A percentile compares a stretch with the other conserved stretches of the same genome.
Evolutionary conservation across 2,113 vertebrate genomes (phyloP).

Genomic region (Potamarius usumacintae): DNA sequence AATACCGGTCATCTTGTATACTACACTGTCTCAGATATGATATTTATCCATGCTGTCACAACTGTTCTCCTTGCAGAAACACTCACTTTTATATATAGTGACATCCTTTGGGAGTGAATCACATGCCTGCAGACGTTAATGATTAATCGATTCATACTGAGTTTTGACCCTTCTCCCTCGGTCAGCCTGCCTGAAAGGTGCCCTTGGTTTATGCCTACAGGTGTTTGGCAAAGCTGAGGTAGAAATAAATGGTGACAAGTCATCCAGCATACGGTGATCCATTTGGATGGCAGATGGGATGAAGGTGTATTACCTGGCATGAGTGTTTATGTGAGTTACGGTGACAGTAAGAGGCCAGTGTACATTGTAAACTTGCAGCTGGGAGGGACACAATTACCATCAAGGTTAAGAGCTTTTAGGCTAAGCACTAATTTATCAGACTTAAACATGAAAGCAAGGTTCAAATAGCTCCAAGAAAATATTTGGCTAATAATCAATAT

Average conservation of each 20-base stretch:
- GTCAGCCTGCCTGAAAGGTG: constrained; percentile 47
- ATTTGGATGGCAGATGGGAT: constrained; percentile 47
- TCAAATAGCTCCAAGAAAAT: background rate
- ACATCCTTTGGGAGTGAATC: constrained; percentile 29
- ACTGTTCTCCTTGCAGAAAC: background rate
- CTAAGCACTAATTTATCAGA: background rate
- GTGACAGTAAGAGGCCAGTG: constrained; percentile 37
- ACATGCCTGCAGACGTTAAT: constrained; percentile 27
- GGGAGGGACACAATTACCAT: constrained; percentile 10
- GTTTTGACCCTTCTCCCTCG: constrained; percentile 25
- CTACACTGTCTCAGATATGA: background rate
- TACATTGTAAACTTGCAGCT: constrained; percentile 25
- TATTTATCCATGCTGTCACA: background rate
- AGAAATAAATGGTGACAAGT: constrained; percentile 37
- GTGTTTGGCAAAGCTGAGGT: constrained; percentile 32
- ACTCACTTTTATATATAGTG: background rate
- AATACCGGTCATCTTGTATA: constrained; percentile 4
- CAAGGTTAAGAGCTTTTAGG: background rate
- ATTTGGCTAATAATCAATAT: background rate
- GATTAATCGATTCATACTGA: constrained; percentile 40
- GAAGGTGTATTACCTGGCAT: constrained; percentile 33
- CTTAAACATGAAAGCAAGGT: background rate
- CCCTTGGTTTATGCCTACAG: constrained; percentile 45
- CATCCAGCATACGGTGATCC: constrained; percentile 40
- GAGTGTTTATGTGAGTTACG: constrained; percentile 32